Base-by-base conservation (phyloP, 2,113 vertebrate genomes). In the Equus quagga region DNA sequence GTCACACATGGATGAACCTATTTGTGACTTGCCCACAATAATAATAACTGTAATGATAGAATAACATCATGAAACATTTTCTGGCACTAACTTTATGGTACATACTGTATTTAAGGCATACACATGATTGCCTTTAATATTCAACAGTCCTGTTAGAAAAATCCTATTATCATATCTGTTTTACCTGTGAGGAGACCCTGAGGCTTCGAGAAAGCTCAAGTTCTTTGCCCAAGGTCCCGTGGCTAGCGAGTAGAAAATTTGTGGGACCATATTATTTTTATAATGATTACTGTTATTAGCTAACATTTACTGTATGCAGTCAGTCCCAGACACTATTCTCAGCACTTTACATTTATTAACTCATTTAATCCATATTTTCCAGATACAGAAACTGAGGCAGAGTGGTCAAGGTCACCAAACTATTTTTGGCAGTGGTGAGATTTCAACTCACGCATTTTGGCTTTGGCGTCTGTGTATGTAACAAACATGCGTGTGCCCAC, bases 41-140 rank as follows among this genome's bases (percentile, higher is more conserved):
- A 84, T 60, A 92, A 83, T 65, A 79, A 62, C n/a, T 60, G 64
- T 67, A 75, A 73, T 49, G 36, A 44, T 90, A 78, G 81, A 89
- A 54, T 92, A 82, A 65, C 6, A 65, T 21, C 28, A 72, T 10
- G 18, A 89, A 18, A 26, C 13, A 54, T 86, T 96, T 92, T 89
- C 67, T 96, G 80, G 21, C 10, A n/a, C 23, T 72, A 58, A 60
- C 7, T 64, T 26, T 41, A 49, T 82, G n/a, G 33, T 44, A 93
- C 36, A 2, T 18, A 62, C 3, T 72, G 4, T 87, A 76, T 65
- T 73, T 95, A 78, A 78, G 8, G 33, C 1, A 28, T 64, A 24
- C 23, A 86, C 2, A 17, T 88, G 46, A 64, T 73, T 82, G 76
- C 31, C 36, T 96, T 93, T 84, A 56, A 64, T 91, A 64, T 49